Evolutionary conservation across 1,140 invertebrate species (phyloP), one percentile per base, ranked within the genome.

Genomic region (Tachypleus tridentatus): DNA sequence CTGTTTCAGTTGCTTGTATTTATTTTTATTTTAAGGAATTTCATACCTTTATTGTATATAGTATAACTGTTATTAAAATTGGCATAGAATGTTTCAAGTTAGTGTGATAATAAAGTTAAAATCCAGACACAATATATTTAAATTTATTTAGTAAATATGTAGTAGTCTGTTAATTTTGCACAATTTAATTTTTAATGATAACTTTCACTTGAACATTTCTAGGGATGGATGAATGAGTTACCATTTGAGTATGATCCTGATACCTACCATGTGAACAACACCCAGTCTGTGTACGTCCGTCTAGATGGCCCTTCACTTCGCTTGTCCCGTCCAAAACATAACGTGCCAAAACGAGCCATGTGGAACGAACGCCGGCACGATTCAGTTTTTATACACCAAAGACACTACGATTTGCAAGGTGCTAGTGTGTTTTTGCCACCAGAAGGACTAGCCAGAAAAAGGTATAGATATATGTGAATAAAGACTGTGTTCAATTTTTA

Each of bases 221-320:
- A 91, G 82, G 88, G 88, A 49, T 97, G 92, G 92, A 83, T 95
- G 76, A 95, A 95, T 75, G 88, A 95, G 76, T 79, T 89, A 66
- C 82, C 82, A 50, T 64, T 11, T 61, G 53, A 76, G 52, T 97
- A 97, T 73, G 82, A 86, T 72, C 86, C 87, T 1, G 81, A 85
- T 58, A 85, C 83, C n/a, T 93, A 93, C 74, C 88, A 93, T 71
- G 85, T 95, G 49, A 54, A 54, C n/a, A 8, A 54, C 53, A 54
- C 53, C 53, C 85, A 88, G 64, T 86, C 89, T n/a, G 86, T 94
- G 9, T 90, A 86, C 75, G 82, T 94, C 64, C 84, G 85, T 72
- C 77, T 97, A 9, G 88, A 94, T 77, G 89, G 86, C 65, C 83
- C 82, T 5, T 76, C 80, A 3, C 75, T 95, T 5, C 81, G 86